Conservation (phyloP, 2,888 invertebrate species). For the Epistrophella euchroma region DNA sequence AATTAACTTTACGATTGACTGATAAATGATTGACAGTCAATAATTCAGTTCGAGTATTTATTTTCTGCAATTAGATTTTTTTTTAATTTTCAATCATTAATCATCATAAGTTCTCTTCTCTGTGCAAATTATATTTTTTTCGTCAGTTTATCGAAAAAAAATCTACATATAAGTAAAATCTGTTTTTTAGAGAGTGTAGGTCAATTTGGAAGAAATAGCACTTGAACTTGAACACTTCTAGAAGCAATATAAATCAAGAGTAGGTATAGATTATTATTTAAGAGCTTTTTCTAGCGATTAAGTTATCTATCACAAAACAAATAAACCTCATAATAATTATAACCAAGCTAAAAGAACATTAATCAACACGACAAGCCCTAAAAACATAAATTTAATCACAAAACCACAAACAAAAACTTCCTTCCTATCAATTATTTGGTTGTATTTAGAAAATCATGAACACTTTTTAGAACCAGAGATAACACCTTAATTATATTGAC, state of each 20-base stretch:
- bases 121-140: neutral
- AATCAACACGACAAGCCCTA: neutral
- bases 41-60: conserved; percentile 20
- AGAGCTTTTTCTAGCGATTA: neutral
- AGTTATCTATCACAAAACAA: neutral
- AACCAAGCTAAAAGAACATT: conserved; percentile 7
- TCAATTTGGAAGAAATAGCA: neutral
- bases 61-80: neutral
- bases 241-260: conserved; percentile 26
- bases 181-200: neutral
- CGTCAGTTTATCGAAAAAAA: neutral
- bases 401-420: conserved; percentile 40
- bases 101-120: neutral
- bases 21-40: conserved; percentile 49
- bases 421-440: conserved; percentile 52
- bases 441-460: conserved; percentile 26
- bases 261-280: neutral
- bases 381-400: conserved; percentile 33
- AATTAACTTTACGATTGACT: conserved; percentile 41
- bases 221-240: conserved; percentile 30
- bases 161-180: neutral
- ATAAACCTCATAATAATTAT: neutral
- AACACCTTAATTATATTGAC: conserved; percentile 60
- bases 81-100: conserved; percentile 23
- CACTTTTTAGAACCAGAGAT: conserved; percentile 42